Evolutionary conservation across 2,797 vertebrate genomes (phyloP), one percentile per base, ranked within the genome.

Genomic region (Pseudopleuronectes americanus): DNA sequence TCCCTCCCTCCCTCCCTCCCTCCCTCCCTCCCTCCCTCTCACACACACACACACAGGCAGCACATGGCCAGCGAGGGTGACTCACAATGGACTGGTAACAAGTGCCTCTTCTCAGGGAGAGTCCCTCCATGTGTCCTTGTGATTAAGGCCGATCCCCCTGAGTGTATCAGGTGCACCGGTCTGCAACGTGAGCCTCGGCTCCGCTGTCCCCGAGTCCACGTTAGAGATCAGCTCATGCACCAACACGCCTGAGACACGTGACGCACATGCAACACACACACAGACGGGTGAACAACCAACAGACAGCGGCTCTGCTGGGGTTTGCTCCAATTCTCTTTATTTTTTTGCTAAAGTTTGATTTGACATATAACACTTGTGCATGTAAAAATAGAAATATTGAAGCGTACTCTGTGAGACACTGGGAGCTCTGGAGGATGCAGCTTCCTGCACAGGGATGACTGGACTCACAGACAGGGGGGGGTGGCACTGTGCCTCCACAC

Each of bases 1-100:
- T 19, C 45, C 23, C 23, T 23, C 23, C 23, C 23, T 23, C 23
- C 23, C 23, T 23, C 23, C 23, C 23, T 23, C 23, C 23, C 23
- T 23, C 23, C 47, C 67, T 33, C 38, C 7, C 57, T 31, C 31
- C 14, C 54, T 36, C 75, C 74, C 66, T 57, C 59, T 61, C 67
- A 57, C 66, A 58, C 49, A 67, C 72, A 77, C 80, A 84, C 55
- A 86, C 48, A 83, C 74, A 83, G 80, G 86, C 83, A 87, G 85
- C 89, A 90, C 87, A 92, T 87, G 85, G 89, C 76, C 85, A 88
- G 68, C 4, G 49, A 38, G 31, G 76, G 84, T 94, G 92, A 92
- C 82, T 92, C 91, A 91, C 75, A 73, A 56, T 56, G 62, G 85
- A 57, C 84, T 86, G 86, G 59, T 79, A 88, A 85, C 83, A 82